Base-by-base conservation (phyloP, 2,113 vertebrate genomes). In the Pangasianodon gigas region DNA sequence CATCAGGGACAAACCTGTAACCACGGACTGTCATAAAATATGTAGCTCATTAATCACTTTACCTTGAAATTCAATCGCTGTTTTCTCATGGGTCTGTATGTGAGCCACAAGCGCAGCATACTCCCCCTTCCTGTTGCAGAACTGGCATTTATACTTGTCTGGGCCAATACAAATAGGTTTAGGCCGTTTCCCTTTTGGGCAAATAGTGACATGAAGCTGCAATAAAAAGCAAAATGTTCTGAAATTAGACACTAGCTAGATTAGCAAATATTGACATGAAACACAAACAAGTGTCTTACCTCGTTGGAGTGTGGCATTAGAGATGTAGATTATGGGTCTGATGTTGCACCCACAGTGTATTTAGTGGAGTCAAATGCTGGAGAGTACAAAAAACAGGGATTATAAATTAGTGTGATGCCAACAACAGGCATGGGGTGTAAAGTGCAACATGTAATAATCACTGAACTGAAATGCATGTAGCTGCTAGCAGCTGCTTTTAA, bases 51-150 rank as follows among this genome's bases (percentile, higher is more conserved):
- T 51, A 80, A n/a, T 52, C 46, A 18, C 44, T n/a, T 80, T 80
- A 80, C 77, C 77, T 80, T 52, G 26, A 80, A 80, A 80, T 51
- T 80, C 77, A 80, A 80, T 52, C 13, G 77, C 77, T 80, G 77
- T 52, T n/a, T 80, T 80, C 46, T 80, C 77, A 52, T 80, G 77
- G n/a, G 77, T 80, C n/a, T 80, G 77, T 52, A 80, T 18, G 26
- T 80, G 77, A 52, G 77, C 77, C 24, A 80, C 77, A 80, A 80
- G 77, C 13, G 46, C 77, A n/a, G 77, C 77, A 52, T 80, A 80
- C 26, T 80, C 77, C 13, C 77, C 77, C 26, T 51, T 52, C 46
- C 77, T 80, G 77, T 51, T 80, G 77, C 77, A 80, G 77, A 80
- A 80, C 77, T 52, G 46, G 77, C 77, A 80, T 52, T 80, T 80